Evolutionary conservation across 2,888 invertebrate genomes (phyloP), one percentile per base, ranked within the genome.

Genomic region (Pristionchus fissidentatus): DNA sequence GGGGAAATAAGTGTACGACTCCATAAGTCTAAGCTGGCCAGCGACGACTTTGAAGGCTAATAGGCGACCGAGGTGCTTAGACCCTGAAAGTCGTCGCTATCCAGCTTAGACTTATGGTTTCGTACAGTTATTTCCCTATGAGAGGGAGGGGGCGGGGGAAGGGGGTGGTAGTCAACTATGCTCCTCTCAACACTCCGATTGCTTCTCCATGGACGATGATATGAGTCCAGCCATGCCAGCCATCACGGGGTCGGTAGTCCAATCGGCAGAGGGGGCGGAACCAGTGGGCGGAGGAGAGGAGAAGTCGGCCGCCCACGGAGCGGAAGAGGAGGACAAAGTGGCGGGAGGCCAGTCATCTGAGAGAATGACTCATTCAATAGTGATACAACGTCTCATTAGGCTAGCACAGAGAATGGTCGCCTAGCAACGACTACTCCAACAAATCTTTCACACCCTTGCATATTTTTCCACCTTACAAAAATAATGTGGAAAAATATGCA

Each of bases 301-400:
- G 41, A 57, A 43, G 41, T 66, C 73, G 41, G 55, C 75, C 62
- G 66, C 22, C 0, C 29, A 19, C 29, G 43, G 29, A 38, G 66
- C 4, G 13, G 75, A 46, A 46, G 75, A 75, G 5, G 46, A 26
- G 22, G 46, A 52, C 8, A n/a, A 15, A 1, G n/a, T 26, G 7
- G 70, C 29, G 13, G 35, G 22, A 49, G 82, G 82, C 82, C 82
- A 82, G 49, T 82, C 82, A 82, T 82, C 82, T 82, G n/a, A 19
- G 29, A 70, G 7, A 8, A 29, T 70, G 10, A n/a, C n/a, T 70
- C 70, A 35, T 60, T n/a, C 29, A 8, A n/a, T 60, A 8, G 29
- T 60, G 26, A 46, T 29, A 15, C 19, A 75, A 26, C n/a, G 13
- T 35, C 19, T 66, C 0, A 35, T 29, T 13, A 32, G 38, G 38